Evolutionary conservation across 2,113 vertebrate genomes (phyloP).

Genomic region (Tautogolabrus adspersus): DNA sequence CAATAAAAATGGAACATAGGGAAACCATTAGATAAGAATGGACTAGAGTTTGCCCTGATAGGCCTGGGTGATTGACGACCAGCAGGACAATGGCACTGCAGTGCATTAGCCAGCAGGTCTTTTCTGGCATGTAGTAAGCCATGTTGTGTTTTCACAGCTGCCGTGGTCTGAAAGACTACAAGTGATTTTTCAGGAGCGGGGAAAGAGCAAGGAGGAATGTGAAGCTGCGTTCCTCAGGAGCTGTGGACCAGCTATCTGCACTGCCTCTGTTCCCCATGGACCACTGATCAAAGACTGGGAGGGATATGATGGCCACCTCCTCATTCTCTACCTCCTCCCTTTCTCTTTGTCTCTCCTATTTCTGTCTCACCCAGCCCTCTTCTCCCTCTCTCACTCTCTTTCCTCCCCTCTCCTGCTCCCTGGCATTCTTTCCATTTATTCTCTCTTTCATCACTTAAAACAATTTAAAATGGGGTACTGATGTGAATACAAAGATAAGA

Average conservation of each 20-base stretch:
- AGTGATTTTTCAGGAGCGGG: slow-evolving; percentile 66
- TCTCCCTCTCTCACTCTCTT: slow-evolving; percentile 12
- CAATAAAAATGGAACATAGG: background rate
- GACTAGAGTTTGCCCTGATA: background rate
- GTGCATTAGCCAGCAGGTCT: slow-evolving; percentile 42
- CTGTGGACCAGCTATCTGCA: slow-evolving; percentile 65
- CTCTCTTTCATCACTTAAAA: slow-evolving; percentile 52
- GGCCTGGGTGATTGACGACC: slow-evolving; percentile 23
- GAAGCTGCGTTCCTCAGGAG: slow-evolving; percentile 69
- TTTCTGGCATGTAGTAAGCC: slow-evolving; percentile 48
- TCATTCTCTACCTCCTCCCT: slow-evolving; percentile 53
- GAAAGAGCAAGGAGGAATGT: slow-evolving; percentile 70
- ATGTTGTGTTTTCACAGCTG: slow-evolving; percentile 76
- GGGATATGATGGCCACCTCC: slow-evolving; percentile 50
- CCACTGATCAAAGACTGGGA: slow-evolving; percentile 77
- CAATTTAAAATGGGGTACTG: slow-evolving; percentile 41
- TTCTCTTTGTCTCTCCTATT: slow-evolving; percentile 47
- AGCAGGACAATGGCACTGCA: slow-evolving; percentile 40
- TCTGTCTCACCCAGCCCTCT: slow-evolving; percentile 34
- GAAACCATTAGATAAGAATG: background rate
- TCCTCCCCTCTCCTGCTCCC: slow-evolving; percentile 34
- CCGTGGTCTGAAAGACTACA: slow-evolving; percentile 60
- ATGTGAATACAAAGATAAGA: slow-evolving; percentile 47
- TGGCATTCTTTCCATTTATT: slow-evolving; percentile 42
- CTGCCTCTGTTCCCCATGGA: slow-evolving; percentile 62